Conservation (phyloP, 2,888 invertebrate genomes). For the Elegia similella region DNA sequence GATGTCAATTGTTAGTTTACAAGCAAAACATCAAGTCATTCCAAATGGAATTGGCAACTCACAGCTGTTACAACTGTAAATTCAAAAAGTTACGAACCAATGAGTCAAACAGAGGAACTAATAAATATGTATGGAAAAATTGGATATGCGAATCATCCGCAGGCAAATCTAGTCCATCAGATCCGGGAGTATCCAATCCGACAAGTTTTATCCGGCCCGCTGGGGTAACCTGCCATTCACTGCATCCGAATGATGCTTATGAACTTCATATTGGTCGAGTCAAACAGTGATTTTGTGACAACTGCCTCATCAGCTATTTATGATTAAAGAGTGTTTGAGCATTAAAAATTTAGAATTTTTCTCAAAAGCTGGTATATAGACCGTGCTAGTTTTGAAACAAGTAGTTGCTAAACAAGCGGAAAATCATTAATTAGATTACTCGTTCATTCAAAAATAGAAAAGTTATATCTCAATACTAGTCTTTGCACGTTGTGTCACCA, state of each 20-base stretch:
- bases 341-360: too few species aligned
- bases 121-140: slow-evolving; percentile 13
- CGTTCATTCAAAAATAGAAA: too few species aligned
- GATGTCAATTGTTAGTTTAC: too few species aligned
- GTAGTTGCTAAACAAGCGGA: too few species aligned
- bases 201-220: slow-evolving; percentile 31
- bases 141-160: slow-evolving; percentile 7
- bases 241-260: slow-evolving; percentile 21
- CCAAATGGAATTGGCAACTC: neutral
- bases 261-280: neutral
- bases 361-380: too few species aligned
- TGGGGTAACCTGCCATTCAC: slow-evolving; percentile 39
- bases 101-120: neutral
- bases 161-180: slow-evolving; percentile 1
- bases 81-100: slow-evolving; percentile 1
- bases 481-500: too few species aligned
- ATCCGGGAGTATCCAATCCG: slow-evolving; percentile 28
- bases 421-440: too few species aligned
- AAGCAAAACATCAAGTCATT: neutral
- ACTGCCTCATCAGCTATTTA: neutral
- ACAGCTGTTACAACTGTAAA: neutral
- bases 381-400: too few species aligned
- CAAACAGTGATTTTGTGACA: neutral
- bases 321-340: too few species aligned
- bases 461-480: too few species aligned